Evolutionary conservation across 2,113 vertebrate species (phyloP), one percentile per base, ranked within the genome.

Genomic region (Xenopus borealis): DNA sequence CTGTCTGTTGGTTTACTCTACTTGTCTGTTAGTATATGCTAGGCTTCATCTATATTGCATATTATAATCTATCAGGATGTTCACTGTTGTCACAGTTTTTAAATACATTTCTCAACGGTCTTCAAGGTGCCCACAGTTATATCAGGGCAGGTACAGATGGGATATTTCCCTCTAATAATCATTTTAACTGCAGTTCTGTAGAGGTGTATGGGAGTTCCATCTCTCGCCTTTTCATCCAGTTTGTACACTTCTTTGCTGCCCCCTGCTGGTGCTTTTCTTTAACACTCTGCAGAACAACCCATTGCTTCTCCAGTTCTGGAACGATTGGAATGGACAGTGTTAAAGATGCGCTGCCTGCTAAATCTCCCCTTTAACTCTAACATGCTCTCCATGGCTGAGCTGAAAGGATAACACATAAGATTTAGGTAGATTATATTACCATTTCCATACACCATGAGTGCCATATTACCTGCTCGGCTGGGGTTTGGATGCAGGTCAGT

Each of bases 191-290:
- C n/a, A n/a, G n/a, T n/a, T n/a, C n/a, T n/a, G n/a, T n/a, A n/a
- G n/a, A 27, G 23, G 23, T 27, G 46, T 11, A 47, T 47, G 46
- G 2, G 19, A 19, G 19, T 18, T 6, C n/a, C 20, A 11, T 27
- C 12, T 27, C 66, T 55, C 2, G 70, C 74, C 59, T 63, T 14
- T 7, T 77, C 23, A 14, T 75, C 67, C 66, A 77, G n/a, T 23
- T 67, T 64, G 67, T 77, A 77, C 18, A 77, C 67, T 12, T 7
- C 8, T 20, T 18, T 8, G 14, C 17, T 5, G 33, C 9, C 19
- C 44, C 20, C 9, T 27, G 59, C 9, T 30, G 59, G 59, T 46
- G 13, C 18, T 19, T 76, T 18, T 55, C 46, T 45, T 61, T 55
- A 12, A 10, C 59, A 23, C 63, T 47, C 18, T 77, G 67, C 7